These are phyloP conservation scores for Amblyornis subalaris DNA, from an alignment of 2,113 vertebrate genomes.

Conservation along the genomic window DNA sequence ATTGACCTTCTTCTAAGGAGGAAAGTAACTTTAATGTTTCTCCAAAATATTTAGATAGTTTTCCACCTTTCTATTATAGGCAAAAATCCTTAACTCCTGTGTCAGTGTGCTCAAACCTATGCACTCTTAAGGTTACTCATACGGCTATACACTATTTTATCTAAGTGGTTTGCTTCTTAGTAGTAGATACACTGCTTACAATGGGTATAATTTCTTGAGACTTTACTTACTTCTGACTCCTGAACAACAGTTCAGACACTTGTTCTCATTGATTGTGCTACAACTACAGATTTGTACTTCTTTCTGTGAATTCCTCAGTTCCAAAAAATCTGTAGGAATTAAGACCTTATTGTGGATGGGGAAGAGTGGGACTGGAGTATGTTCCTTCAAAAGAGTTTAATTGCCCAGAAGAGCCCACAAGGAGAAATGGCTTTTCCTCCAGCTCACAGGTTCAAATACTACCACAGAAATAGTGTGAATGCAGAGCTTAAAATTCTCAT, in stretches of 20 bases:
- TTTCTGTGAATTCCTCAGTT: background rate
- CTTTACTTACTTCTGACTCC: background rate
- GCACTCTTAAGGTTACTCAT: background rate
- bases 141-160: background rate
- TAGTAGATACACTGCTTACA: background rate
- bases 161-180: background rate
- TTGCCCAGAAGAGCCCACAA: background rate
- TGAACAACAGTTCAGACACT: background rate
- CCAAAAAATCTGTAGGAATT: background rate
- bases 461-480: background rate
- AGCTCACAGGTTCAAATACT: conserved; percentile 13
- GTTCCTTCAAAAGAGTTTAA: background rate
- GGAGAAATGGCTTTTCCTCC: background rate
- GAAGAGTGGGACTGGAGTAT: background rate
- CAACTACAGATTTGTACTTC: background rate
- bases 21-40: background rate
- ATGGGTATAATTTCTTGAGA: background rate
- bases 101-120: background rate
- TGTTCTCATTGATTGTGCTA: background rate
- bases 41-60: background rate
- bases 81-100: background rate
- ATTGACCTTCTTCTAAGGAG: background rate
- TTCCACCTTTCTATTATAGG: background rate
- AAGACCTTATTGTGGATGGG: background rate
- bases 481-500: conserved; percentile 29